Evolutionary conservation across 2,888 invertebrate genomes (phyloP).

Genomic region (Lissonota sp.): DNA sequence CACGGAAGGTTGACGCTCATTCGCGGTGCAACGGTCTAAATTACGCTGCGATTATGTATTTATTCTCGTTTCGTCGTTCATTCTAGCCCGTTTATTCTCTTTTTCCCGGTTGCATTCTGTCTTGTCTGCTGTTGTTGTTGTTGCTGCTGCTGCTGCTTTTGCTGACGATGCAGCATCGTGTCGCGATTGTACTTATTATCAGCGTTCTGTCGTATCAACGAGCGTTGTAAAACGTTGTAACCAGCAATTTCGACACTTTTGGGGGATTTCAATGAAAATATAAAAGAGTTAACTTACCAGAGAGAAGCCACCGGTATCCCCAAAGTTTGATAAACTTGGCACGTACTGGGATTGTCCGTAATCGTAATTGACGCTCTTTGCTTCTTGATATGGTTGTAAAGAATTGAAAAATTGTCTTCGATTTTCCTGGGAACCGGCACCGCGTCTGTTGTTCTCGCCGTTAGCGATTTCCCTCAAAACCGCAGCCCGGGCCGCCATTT

Average conservation of each 20-base stretch:
- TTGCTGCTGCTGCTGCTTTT: too few species aligned
- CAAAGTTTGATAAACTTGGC: conserved; percentile 72
- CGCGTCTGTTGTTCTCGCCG: conserved; percentile 64
- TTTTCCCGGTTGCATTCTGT: too few species aligned
- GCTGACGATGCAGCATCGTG: conserved; percentile 56
- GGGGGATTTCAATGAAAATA: too few species aligned
- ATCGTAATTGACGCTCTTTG: conserved; percentile 73
- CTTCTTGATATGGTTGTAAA: conserved; percentile 71
- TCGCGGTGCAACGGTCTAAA: too few species aligned
- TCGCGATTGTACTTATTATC: conserved; percentile 64
- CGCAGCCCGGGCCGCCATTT: conserved; percentile 88
- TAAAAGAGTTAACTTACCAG: conserved; percentile 70
- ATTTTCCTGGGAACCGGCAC: conserved; percentile 67
- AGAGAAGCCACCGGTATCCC: conserved; percentile 67
- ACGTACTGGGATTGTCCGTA: conserved; percentile 72
- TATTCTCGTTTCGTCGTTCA: too few species aligned
- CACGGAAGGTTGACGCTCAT: too few species aligned
- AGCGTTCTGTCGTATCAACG: conserved; percentile 32
- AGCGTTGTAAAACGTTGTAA: too few species aligned
- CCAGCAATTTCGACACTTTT: too few species aligned
- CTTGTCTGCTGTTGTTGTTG: too few species aligned
- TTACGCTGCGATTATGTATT: too few species aligned
- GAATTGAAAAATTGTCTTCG: conserved; percentile 73
- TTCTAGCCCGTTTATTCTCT: too few species aligned
- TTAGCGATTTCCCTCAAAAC: conserved; percentile 87